A percentile compares a stretch with the other conserved stretches of the same genome.
Conservation (phyloP, 1,140 invertebrate species). For the Ceratosolen solmsi region DNA sequence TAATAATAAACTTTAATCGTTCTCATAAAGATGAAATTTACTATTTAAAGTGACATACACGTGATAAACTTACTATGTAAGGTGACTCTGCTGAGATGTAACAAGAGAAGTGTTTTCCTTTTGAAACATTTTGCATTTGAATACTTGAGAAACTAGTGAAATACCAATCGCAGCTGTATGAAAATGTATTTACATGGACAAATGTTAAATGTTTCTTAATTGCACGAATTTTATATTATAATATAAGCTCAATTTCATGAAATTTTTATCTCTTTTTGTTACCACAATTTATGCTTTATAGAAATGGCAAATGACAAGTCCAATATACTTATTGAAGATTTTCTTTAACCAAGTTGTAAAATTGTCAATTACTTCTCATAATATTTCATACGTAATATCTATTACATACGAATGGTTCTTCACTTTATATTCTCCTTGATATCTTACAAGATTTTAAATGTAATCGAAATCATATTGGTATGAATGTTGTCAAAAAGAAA, state of each 20-base stretch:
- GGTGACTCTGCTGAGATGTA: neutral
- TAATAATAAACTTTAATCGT: constrained; percentile 25
- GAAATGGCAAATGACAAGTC: neutral
- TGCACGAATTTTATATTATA: neutral
- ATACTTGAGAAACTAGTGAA: neutral
- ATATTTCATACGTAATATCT: neutral
- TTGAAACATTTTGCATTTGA: neutral
- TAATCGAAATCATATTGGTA: no score
- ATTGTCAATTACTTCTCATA: neutral
- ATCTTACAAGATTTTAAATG: no score
- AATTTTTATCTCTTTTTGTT: neutral
- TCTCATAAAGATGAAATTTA: neutral
- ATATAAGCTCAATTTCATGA: neutral
- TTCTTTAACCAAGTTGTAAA: neutral
- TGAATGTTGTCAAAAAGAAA: no score
- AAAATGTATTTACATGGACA: neutral
- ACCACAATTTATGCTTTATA: neutral
- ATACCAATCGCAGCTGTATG: neutral
- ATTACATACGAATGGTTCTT: neutral
- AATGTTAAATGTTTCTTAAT: neutral
- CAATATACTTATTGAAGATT: neutral
- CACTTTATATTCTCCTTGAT: no score
- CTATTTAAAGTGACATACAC: constrained; percentile 5
- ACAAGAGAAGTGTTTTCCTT: neutral
- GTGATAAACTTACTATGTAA: neutral